Base-by-base conservation (phyloP, 2,797 vertebrate genomes). In the Melanogrammus aeglefinus region DNA sequence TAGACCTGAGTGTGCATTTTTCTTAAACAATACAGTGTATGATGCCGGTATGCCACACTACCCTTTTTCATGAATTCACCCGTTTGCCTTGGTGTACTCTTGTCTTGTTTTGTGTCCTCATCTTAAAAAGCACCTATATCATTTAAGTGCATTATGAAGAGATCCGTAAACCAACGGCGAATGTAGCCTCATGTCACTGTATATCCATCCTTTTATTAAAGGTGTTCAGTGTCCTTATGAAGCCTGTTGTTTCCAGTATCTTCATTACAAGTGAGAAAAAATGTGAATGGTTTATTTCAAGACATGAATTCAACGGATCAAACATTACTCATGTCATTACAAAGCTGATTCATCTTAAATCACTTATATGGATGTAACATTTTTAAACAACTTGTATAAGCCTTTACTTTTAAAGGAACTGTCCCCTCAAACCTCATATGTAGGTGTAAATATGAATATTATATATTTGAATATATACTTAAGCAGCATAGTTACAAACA, bases 121-220 rank as follows among this genome's bases (percentile, higher is more conserved):
- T 69, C 82, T 72, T 86, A 51, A 92, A 92, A 88, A 91, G 91
- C 90, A 92, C 84, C 74, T 81, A 75, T 75, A 75, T 75, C 0
- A 9, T 84, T 88, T 9, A 91, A 91, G 86, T 92, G 88, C 89
- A 91, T 92, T 91, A 88, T 82, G 78, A 83, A 80, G 51, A 74
- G 82, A 86, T 75, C 39, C 21, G 18, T 83, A 83, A 35, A 73
- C 88, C 76, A 73, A 79, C 80, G 78, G 78, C 81, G 91, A 91
- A 92, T 93, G 91, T 92, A 90, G 35, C 84, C 75, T 63, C 83
- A 80, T 90, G 83, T 85, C 81, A 79, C 83, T 86, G 79, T 83
- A 81, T 90, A 75, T 87, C 72, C 74, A 84, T 87, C 77, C 35
- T 87, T 90, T 80, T 14, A 93, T 90, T 91, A 91, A 92, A 93